Base-by-base conservation (phyloP, 2,888 invertebrate genomes). In the Rhaphigaster nebulosa region DNA sequence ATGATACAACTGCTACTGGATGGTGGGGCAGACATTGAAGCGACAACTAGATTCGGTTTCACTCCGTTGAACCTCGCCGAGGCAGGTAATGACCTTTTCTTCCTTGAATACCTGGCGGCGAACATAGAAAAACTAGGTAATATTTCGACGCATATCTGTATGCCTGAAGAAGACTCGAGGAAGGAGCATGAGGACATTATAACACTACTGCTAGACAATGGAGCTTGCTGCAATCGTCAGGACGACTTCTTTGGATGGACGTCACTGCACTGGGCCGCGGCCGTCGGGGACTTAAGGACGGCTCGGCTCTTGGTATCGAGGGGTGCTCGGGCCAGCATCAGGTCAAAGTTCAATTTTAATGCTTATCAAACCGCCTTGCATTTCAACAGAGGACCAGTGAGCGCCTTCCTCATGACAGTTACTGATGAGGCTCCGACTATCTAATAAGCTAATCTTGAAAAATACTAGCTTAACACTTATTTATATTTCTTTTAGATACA, bases 241-340 rank as follows among this genome's bases (percentile, higher is more conserved):
- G 70, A 76, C 70, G 70, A 76, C 20, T 18, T 38, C 34, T 76
- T 76, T 20, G 70, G 70, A 23, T 76, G 70, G 70, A 76, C 70
- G 70, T 20, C 70, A 10, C 70, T 76, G 23, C 70, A 76, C 70
- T 76, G 70, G 70, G 70, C 70, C 3, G 70, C 70, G 34, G 70
- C 70, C 6, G 1, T 8, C 38, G 70, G 70, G 10, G 70, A 76
- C 38, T 8, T 76, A 1, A 34, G 38, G 8, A 23, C 38, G 20
- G 20, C 70, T 8, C 5, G 6, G 23, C 34, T 76, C 18, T 38
- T 76, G 70, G 70, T 76, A 10, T 76, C 70, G 20, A 76, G 38
- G 38, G 34, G 70, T 38, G 70, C 70, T 10, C 3, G 1, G 34
- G 38, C 23, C 34, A 76, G 70, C 70, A 38, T 76, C 70, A 38